Conservation (phyloP, 2,113 vertebrate species). For the Eurypyga helias region DNA sequence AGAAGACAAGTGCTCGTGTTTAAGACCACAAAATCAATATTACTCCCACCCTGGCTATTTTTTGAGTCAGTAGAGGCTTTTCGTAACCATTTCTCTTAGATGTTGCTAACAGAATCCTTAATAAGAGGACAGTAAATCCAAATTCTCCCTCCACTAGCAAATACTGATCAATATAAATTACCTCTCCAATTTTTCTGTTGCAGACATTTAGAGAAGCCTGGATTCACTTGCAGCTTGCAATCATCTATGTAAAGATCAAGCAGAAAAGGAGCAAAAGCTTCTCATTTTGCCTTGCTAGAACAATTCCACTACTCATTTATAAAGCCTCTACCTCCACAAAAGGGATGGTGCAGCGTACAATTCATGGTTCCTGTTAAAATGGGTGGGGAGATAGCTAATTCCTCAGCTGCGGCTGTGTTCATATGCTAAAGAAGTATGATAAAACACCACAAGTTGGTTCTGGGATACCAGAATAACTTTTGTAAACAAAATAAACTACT, state of each 20-base stretch:
- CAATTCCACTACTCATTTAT: background rate
- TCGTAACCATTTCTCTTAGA: background rate
- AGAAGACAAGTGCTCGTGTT: constrained; percentile 2
- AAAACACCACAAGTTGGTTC: background rate
- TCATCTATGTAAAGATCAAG: background rate
- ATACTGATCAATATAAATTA: constrained; percentile 25
- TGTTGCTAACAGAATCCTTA: background rate
- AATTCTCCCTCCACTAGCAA: constrained; percentile 2
- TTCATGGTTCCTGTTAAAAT: background rate
- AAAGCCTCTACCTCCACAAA: background rate
- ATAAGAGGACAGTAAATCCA: constrained; percentile 11
- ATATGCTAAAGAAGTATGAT: background rate
- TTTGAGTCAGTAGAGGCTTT: background rate
- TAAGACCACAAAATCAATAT: constrained; percentile 13
- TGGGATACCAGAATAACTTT: background rate
- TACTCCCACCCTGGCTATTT: background rate
- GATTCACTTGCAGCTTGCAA: background rate
- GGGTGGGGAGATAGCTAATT: background rate
- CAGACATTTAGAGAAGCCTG: background rate
- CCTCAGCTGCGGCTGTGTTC: background rate
- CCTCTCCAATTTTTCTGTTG: background rate
- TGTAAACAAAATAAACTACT: background rate
- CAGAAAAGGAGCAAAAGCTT: background rate
- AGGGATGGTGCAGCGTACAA: background rate
- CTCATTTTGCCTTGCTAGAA: background rate